Base-by-base conservation (phyloP, 1,140 invertebrate species). In the Mercenaria mercenaria region DNA sequence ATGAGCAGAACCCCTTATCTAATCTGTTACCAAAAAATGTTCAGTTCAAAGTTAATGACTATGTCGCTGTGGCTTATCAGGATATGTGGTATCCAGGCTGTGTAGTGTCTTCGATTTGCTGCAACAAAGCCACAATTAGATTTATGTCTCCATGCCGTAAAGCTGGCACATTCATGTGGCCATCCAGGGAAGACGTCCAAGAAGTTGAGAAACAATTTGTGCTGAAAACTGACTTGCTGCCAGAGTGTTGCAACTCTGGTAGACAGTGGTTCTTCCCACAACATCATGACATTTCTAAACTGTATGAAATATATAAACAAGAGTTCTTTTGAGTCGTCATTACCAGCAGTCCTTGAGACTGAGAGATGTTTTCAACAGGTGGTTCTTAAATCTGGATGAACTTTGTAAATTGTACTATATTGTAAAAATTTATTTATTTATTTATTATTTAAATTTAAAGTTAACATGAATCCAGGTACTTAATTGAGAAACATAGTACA, bases 61-160 rank as follows among this genome's bases (percentile, higher is more conserved):
- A 29, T 56, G 50, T 80, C 0, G 47, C 29, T 20, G 77, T 80
- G 56, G 77, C 77, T 18, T 80, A 80, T 39, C 50, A 80, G 50
- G 77, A 80, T 50, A 59, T 29, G 34, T 80, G 77, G 77, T 80
- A 80, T 39, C 77, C 77, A 56, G 77, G 77, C 0, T 52, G 23
- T 56, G 77, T 80, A 23, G 47, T 1, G 32, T 15, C 56, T 18
- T 18, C 20, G 0, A 39, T 80, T 52, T 20, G 59, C 3, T 4
- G 34, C 32, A n/a, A 15, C 8, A 50, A 2, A 32, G 77, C 77
- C 4, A 10, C 29, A n/a, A 37, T 80, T 0, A 80, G 39, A 15
- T 80, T 80, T 39, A 80, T 80, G 77, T 10, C 26, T 32, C 77
- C 15, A 13, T 56, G 47, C 29, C 43, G 47, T 11, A 80, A 52